These are phyloP conservation scores for Esox lucius DNA, from an alignment of 2,797 vertebrate species.

Conservation along the genomic window DNA sequence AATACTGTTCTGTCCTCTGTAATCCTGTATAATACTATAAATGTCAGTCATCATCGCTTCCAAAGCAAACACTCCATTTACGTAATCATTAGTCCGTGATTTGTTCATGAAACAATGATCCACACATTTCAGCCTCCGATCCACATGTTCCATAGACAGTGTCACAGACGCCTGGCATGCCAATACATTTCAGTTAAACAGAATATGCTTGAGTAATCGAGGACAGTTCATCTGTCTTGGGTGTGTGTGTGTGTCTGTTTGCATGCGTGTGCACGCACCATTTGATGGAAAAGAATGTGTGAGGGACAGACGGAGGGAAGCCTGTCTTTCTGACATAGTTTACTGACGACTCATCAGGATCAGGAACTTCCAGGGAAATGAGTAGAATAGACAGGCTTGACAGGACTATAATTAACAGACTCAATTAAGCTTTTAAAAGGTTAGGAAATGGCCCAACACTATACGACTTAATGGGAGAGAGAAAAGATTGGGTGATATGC, in stretches of 20 bases:
- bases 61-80: not conserved
- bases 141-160: not conserved
- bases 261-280: conserved; percentile 12
- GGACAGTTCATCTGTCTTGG: conserved; percentile 1
- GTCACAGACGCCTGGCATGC: not conserved
- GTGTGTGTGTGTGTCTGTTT: conserved; percentile 11
- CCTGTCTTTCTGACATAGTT: conserved; percentile 67
- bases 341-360: conserved; percentile 74
- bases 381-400: conserved; percentile 71
- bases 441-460: conserved; percentile 62
- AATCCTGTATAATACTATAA: not conserved
- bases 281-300: not conserved
- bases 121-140: not conserved
- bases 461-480: conserved; percentile 11
- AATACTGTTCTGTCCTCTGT: conserved; percentile 5
- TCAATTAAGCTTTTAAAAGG: conserved; percentile 78
- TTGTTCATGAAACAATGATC: not conserved
- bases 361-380: conserved; percentile 74
- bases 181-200: not conserved
- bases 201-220: not conserved
- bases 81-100: not conserved
- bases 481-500: conserved; percentile 37
- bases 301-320: conserved; percentile 53
- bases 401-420: conserved; percentile 81
- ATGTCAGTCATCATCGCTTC: conserved; percentile 1